Conservation (phyloP, 2,888 invertebrate genomes). For the Spatulosminthurus flaviceps region DNA sequence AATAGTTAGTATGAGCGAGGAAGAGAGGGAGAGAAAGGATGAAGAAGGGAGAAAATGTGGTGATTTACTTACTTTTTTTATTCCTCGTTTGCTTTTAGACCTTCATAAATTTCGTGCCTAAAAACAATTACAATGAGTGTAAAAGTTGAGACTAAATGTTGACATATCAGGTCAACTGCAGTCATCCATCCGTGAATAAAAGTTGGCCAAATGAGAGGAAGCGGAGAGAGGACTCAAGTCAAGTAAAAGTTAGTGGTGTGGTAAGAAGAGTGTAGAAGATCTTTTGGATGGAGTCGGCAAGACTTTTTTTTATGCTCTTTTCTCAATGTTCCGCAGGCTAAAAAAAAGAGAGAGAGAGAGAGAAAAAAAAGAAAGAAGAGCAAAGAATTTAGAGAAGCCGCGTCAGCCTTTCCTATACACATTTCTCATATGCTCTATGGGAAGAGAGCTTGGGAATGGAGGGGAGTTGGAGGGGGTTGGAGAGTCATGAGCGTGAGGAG, state of each 20-base stretch:
- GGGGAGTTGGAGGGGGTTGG: constrained; percentile 32
- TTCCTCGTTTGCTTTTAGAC: constrained; percentile 16
- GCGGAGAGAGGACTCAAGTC: constrained; percentile 19
- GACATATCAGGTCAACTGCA: constrained; percentile 46
- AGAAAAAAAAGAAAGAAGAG: not conserved
- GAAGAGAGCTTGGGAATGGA: not conserved
- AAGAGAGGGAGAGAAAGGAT: not conserved
- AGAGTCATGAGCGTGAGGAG: constrained; percentile 25
- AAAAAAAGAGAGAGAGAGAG: not conserved
- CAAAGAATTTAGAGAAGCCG: not conserved
- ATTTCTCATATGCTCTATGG: not conserved
- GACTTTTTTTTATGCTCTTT: constrained; percentile 24
- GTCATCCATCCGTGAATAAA: constrained; percentile 42
- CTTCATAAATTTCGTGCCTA: constrained; percentile 33
- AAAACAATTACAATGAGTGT: constrained; percentile 29
- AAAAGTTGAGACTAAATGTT: constrained; percentile 40
- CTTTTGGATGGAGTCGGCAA: constrained; percentile 42
- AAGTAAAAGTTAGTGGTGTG: constrained; percentile 48
- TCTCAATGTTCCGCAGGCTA: not conserved
- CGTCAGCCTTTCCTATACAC: constrained; percentile 35
- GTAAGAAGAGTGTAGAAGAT: constrained; percentile 43
- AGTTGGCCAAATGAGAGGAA: constrained; percentile 27
- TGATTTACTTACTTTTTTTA: constrained; percentile 3
- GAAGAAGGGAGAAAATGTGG: not conserved
- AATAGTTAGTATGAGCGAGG: too few relatives aligned